Percentiles rank a stretch among this genome's conserved stretches.
Evolutionary conservation across 1,140 invertebrate genomes (phyloP).

Genomic region (Nixonia krombeini): DNA sequence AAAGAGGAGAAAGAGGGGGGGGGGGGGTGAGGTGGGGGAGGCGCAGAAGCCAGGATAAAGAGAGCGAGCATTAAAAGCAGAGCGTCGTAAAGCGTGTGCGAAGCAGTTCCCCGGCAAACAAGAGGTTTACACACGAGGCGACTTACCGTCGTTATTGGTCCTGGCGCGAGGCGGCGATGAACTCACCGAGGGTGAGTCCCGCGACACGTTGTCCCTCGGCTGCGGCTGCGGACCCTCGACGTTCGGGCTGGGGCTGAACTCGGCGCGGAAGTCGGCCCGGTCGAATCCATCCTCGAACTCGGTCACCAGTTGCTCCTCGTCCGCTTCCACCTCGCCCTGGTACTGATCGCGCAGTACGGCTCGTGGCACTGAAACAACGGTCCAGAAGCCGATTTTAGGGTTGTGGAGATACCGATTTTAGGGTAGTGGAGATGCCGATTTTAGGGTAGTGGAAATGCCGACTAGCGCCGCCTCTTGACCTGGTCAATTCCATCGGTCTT

Average conservation of each 20-base stretch:
- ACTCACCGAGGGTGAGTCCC: constrained; percentile 62
- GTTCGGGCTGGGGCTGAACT: constrained; percentile 71
- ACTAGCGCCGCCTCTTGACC: too few species aligned
- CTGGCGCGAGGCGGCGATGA: constrained; percentile 62
- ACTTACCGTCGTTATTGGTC: constrained; percentile 67
- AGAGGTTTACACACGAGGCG: constrained; percentile 1
- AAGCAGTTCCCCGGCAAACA: constrained; percentile 21
- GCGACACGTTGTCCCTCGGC: constrained; percentile 63
- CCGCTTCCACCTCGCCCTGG: constrained; percentile 79
- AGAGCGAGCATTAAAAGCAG: constrained; percentile 4
- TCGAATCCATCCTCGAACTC: constrained; percentile 71
- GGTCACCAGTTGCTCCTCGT: constrained; percentile 75
- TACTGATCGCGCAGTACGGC: constrained; percentile 85
- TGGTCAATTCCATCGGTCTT: too few species aligned
- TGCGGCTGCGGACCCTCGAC: constrained; percentile 67
- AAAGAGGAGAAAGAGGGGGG: neutral
- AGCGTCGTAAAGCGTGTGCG: constrained; percentile 22
- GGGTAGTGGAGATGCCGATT: constrained; percentile 4
- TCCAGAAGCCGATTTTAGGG: constrained; percentile 3
- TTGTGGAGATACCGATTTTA: constrained; percentile 4
- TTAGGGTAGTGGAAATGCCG: constrained; percentile 4
- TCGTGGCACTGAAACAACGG: constrained; percentile 80
- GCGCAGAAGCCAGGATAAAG: neutral
- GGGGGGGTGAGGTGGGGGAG: neutral
- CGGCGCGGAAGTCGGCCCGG: constrained; percentile 66